These are phyloP conservation scores for Ophioninae sp. DNA, from an alignment of 2,888 invertebrate species.

Conservation along the genomic window DNA sequence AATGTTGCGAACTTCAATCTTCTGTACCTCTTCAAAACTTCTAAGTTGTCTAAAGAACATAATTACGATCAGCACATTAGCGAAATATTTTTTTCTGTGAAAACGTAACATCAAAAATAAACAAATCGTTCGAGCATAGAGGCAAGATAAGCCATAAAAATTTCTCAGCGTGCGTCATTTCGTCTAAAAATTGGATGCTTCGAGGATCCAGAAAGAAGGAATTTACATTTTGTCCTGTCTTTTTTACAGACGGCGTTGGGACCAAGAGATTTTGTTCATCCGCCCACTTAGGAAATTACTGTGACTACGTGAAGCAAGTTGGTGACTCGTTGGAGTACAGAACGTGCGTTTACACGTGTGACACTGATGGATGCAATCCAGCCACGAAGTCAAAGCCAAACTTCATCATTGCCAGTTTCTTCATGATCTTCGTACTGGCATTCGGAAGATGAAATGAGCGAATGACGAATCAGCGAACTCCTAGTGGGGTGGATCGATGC, in stretches of 20 bases:
- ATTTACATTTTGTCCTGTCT: constrained; percentile 4
- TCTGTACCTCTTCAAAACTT: too few relatives aligned
- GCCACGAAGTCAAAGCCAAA: constrained; percentile 74
- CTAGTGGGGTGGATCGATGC: background rate
- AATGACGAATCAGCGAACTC: background rate
- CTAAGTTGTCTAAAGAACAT: too few relatives aligned
- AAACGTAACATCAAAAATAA: too few relatives aligned
- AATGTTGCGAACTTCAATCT: too few relatives aligned
- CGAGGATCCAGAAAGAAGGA: background rate
- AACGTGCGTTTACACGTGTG: constrained; percentile 94
- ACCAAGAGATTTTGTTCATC: constrained; percentile 94
- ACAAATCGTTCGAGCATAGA: background rate
- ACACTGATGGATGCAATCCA: constrained; percentile 92
- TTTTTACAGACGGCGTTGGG: constrained; percentile 90
- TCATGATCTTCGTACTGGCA: constrained; percentile 18
- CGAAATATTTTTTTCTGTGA: too few relatives aligned
- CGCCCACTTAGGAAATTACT: constrained; percentile 93
- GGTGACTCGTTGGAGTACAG: constrained; percentile 93
- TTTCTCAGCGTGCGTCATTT: background rate
- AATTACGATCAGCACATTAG: too few relatives aligned
- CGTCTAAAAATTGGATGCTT: background rate
- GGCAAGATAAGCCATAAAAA: background rate
- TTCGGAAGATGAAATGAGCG: constrained; percentile 30
- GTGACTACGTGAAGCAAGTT: constrained; percentile 92
- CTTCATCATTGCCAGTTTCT: constrained; percentile 17